Conservation (phyloP, 2,113 vertebrate species). For the Ophthalmolycus amberensis region DNA sequence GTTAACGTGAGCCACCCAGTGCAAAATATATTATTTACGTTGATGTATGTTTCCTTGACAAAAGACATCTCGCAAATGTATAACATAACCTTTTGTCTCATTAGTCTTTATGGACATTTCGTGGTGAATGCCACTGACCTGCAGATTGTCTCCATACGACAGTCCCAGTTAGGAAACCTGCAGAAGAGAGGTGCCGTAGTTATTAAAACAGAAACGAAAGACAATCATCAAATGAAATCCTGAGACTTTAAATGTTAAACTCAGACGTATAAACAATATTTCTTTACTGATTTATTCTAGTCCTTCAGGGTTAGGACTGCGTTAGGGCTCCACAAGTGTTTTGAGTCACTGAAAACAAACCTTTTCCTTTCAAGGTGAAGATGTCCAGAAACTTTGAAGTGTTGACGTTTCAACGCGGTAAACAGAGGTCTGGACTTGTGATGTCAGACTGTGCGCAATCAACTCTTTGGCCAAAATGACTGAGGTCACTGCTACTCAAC, state of each 20-base stretch:
- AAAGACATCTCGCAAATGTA: background rate
- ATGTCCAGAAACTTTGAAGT: background rate
- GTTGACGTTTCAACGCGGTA: too few species aligned
- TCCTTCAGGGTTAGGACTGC: too few species aligned
- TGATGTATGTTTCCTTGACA: background rate
- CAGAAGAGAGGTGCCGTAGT: background rate
- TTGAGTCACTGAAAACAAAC: background rate
- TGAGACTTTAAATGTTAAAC: background rate
- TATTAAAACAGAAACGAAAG: background rate
- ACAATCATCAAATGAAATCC: background rate
- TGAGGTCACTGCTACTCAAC: too few species aligned
- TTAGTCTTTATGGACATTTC: too few species aligned
- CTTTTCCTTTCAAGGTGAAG: background rate
- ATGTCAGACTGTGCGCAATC: too few species aligned
- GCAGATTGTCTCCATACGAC: conserved; percentile 58
- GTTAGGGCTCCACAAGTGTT: background rate
- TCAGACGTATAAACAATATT: background rate
- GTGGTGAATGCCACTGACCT: conserved; percentile 49
- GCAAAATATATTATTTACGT: background rate
- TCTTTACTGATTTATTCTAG: background rate
- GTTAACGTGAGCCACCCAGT: too few species aligned
- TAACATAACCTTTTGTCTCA: background rate
- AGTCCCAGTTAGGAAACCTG: conserved; percentile 81
- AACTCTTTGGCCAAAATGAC: too few species aligned
- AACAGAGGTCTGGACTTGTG: too few species aligned